Base-by-base conservation (phyloP, 2,113 vertebrate species). In the Prionailurus viverrinus region DNA sequence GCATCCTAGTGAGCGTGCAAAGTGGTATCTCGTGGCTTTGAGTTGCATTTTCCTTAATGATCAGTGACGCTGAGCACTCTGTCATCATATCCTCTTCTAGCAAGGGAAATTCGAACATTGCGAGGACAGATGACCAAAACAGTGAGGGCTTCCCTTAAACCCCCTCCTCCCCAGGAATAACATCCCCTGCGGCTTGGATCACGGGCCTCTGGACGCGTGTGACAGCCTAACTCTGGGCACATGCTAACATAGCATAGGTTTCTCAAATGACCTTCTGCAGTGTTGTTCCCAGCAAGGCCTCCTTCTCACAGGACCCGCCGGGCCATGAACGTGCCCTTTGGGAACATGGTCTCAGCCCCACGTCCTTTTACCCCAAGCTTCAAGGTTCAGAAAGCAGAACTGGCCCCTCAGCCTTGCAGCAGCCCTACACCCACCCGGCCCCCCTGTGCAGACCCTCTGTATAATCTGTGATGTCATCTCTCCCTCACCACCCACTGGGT, bases 231-330 rank as follows among this genome's bases (percentile, higher is more conserved):
- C 58, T n/a, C 74, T 6, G 13, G 2, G 33, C 27, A 0, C 8
- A 0, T 3, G 1, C 45, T 55, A 18, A 29, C 21, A 0, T 1
- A 15, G 1, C 0, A 0, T 2, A 1, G 12, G 39, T 36, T 66
- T 81, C 82, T 80, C 31, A 12, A n/a, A 74, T 21, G 94, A n/a
- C 65, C 63, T 74, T 14, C 48, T 12, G 65, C 4, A 1, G 12
- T 33, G 66, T 61, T 61, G 39, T 25, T 29, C 31, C 45, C 36
- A 5, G 65, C 7, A 4, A 1, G 8, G 66, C 51, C 53, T 66
- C 27, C 0, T 33, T 21, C 71, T 71, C 51, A 3, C 0, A 4
- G 58, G 61, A 11, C 79, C 36, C 25, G 29, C 58, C 18, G 12
- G 1, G 74, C 89, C 39, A 2, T 7, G 39, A 74, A 27, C 12